Conservation (phyloP, 2,797 vertebrate species). For the Avahi laniger region DNA sequence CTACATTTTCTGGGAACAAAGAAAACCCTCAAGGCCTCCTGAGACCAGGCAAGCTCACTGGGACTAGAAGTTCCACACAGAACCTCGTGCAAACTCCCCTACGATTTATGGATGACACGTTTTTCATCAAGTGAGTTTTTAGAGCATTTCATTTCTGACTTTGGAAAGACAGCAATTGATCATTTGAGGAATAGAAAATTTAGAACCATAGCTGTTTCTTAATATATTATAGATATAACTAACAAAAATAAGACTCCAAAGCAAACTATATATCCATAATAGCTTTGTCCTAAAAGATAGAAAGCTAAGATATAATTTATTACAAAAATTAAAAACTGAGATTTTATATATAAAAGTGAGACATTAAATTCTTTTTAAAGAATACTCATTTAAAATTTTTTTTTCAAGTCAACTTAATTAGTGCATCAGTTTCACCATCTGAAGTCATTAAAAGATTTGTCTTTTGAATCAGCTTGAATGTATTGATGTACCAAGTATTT, state of each 20-base stretch:
- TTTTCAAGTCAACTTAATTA: neutral
- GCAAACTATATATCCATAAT: neutral
- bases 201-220: neutral
- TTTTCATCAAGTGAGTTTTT: neutral
- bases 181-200: neutral
- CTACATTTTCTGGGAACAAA: neutral
- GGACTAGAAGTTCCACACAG: neutral
- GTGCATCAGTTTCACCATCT: neutral
- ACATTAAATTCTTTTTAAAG: neutral
- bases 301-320: neutral
- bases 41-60: neutral
- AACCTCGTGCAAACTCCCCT: neutral
- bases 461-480: conserved; percentile 40
- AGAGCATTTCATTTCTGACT: neutral
- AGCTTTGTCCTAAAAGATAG: neutral
- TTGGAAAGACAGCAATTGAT: neutral
- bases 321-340: neutral
- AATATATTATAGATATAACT: neutral
- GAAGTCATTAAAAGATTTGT: neutral
- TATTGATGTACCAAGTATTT: neutral
- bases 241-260: conserved; percentile 4
- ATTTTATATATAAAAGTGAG: neutral
- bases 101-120: neutral
- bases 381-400: neutral
- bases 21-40: neutral